Evolutionary conservation across 2,888 invertebrate species (phyloP).

Genomic region (Leptothorax acervorum): DNA sequence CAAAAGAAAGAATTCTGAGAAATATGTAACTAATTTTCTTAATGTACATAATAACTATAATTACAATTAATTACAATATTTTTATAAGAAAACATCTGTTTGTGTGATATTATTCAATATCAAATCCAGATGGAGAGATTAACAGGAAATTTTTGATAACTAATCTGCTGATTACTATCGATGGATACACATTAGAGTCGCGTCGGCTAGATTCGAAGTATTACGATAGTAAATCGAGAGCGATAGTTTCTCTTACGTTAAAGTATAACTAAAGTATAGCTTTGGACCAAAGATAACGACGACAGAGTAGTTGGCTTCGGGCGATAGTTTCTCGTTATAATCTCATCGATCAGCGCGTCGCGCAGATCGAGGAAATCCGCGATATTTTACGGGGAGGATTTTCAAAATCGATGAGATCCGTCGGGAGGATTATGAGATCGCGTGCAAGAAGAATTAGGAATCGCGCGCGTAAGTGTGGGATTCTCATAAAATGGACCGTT

Average conservation of each 20-base stretch:
- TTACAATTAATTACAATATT: neutral
- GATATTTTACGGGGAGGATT: constrained; percentile 41
- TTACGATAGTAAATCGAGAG: constrained; percentile 38
- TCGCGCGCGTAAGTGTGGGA: neutral
- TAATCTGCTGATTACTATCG: constrained; percentile 23
- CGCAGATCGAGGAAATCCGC: constrained; percentile 31
- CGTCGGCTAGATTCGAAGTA: constrained; percentile 6
- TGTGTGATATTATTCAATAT: neutral
- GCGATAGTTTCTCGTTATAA: constrained; percentile 50
- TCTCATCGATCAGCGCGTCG: constrained; percentile 40
- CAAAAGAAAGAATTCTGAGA: neutral
- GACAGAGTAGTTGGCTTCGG: constrained; percentile 29
- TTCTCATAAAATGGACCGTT: constrained; percentile 17
- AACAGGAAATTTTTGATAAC: neutral
- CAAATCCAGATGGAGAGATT: neutral
- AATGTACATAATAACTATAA: neutral
- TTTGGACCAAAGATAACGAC: constrained; percentile 39
- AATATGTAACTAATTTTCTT: neutral
- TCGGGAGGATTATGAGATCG: constrained; percentile 39
- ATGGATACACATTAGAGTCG: neutral
- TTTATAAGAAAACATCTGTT: neutral
- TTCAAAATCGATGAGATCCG: constrained; percentile 31
- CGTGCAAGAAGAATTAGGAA: constrained; percentile 46
- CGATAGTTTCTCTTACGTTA: constrained; percentile 38
- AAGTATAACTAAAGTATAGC: constrained; percentile 39